Evolutionary conservation across 2,888 invertebrate genomes (phyloP), one percentile per base, ranked within the genome.

Genomic region (Alviniconcha strummeri): DNA sequence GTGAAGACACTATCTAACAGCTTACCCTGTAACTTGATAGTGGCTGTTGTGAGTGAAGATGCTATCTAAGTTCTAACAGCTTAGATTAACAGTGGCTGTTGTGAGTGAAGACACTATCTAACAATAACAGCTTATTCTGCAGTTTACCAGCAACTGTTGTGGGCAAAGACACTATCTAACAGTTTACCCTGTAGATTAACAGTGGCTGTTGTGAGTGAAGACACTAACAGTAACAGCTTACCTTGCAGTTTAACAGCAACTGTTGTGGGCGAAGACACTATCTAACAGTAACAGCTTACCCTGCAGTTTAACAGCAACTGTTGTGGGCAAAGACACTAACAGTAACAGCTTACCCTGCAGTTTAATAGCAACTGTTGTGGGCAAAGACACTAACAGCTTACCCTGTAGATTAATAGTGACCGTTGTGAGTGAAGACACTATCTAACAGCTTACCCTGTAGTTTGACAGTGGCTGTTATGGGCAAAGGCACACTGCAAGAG

Each of bases 251-350:
- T 86, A 85, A 75, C 86, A 86, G 81, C 84, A 36, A 36, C 84
- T 84, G 19, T 79, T 36, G 71, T 86, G 80, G 1, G 86, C 84
- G 56, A 86, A 86, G 11, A 85, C 86, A 83, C 86, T 85, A 64
- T 80, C 77, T n/a, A n/a, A n/a, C n/a, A n/a, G n/a, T 1, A 85
- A 77, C 0, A 5, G 69, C 85, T 79, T 71, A 87, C 86, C 84
- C 86, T 19, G 55, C 52, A 5, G 80, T 85, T 60, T 87, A 85
- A 75, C 86, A 87, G 82, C 84, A 52, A 19, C 84, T 85, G 52
- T 80, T n/a, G 67, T 87, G 81, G 4, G 86, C 85, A 57, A 87
- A 87, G 13, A 85, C 86, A 84, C 86, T n/a, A n/a, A n/a, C n/a
- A n/a, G n/a, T 36, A 36, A 36, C 36, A 36, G 36, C 3, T 36